A percentile compares a stretch with the other conserved stretches of the same genome.
Evolutionary conservation across 2,797 vertebrate species (phyloP).

Genomic region (Melanotaenia nigrans): DNA sequence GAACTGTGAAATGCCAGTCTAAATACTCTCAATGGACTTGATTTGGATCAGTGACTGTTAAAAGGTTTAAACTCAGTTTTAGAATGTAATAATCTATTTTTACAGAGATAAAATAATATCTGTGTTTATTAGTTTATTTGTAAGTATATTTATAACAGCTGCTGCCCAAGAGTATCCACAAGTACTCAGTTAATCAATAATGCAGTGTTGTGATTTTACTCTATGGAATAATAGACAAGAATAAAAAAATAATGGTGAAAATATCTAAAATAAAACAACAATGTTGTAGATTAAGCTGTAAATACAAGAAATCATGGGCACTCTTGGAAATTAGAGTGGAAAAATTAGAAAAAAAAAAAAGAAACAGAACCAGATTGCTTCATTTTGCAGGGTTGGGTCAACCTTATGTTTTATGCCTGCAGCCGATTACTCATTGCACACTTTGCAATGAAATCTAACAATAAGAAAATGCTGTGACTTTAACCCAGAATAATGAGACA

Average conservation of each 20-base stretch:
- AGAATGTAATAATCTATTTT: not conserved
- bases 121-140: not conserved
- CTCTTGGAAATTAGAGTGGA: not conserved
- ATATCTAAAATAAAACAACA: not conserved
- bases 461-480: not conserved
- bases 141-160: not conserved
- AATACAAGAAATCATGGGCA: not conserved
- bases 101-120: not conserved
- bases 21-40: not conserved
- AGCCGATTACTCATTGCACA: not conserved
- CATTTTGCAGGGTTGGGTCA: slow-evolving; percentile 2
- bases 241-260: not conserved
- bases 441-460: not conserved
- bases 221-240: not conserved
- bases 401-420: not conserved
- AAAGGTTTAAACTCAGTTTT: not conserved
- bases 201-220: not conserved
- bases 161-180: not conserved
- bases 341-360: not conserved
- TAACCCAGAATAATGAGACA: not conserved
- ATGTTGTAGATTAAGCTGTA: not conserved
- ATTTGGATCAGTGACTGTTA: not conserved
- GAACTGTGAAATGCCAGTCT: not conserved
- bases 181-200: not conserved
- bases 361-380: not conserved